A percentile compares a stretch with the other conserved stretches of the same genome.
Conservation (phyloP, 2,797 vertebrate species). For the Lacerta agilis region DNA sequence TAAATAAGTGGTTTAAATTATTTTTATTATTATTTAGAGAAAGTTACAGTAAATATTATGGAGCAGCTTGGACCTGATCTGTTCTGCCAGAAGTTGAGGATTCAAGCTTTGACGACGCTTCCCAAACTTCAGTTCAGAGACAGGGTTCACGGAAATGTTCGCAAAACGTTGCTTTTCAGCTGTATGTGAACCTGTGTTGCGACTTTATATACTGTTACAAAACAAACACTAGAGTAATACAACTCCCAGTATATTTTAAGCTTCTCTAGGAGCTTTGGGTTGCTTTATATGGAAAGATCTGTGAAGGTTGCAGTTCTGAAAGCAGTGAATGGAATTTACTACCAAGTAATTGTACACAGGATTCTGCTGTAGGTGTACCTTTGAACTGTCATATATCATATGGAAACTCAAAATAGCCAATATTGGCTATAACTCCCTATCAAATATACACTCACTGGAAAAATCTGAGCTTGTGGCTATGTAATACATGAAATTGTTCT, state of each 20-base stretch:
- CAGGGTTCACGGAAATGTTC: slow-evolving; percentile 16
- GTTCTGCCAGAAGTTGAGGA: background rate
- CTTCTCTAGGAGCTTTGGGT: background rate
- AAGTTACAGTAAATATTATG: slow-evolving; percentile 44
- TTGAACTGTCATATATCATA: background rate
- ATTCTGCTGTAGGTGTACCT: background rate
- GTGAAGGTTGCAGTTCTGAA: background rate
- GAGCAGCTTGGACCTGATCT: background rate
- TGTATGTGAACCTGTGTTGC: background rate
- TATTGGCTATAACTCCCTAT: slow-evolving; percentile 29
- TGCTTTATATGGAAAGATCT: background rate
- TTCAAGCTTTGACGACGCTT: background rate
- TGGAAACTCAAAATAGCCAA: background rate
- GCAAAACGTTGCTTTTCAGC: slow-evolving; percentile 14
- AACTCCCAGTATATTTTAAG: background rate
- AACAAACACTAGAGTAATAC: background rate
- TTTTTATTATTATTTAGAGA: slow-evolving; percentile 31
- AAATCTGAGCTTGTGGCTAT: background rate
- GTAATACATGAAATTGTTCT: background rate
- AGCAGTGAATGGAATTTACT: background rate
- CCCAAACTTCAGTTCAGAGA: background rate
- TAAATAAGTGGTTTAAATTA: slow-evolving; percentile 62
- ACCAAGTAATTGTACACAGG: background rate
- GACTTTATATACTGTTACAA: background rate
- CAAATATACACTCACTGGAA: background rate